Evolutionary conservation across 2,113 vertebrate species (phyloP).

Genomic region (Edolisoma coerulescens): DNA sequence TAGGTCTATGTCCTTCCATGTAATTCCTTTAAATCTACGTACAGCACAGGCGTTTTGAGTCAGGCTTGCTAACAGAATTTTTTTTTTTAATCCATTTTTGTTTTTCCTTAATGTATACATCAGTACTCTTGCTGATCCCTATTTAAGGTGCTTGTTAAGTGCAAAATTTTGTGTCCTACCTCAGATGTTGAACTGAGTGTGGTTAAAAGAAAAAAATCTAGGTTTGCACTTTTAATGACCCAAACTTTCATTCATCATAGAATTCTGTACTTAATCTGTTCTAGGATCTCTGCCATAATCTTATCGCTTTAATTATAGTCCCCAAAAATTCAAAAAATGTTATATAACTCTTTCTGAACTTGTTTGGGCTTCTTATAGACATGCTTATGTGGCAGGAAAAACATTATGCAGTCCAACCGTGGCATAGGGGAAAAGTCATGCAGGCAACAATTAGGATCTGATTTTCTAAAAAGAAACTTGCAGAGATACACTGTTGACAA

Average conservation of each 20-base stretch:
- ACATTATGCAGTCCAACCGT: constrained; percentile 36
- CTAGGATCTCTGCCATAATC: constrained; percentile 83
- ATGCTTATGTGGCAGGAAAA: constrained; percentile 67
- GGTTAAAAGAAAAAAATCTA: constrained; percentile 16
- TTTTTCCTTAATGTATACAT: neutral
- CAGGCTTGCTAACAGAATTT: neutral
- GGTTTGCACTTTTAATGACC: constrained; percentile 72
- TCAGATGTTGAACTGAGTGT: constrained; percentile 34
- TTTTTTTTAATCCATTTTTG: neutral
- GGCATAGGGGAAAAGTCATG: constrained; percentile 37
- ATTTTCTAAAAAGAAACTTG: neutral
- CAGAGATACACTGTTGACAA: neutral
- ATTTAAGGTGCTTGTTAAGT: constrained; percentile 18
- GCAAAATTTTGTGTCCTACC: neutral
- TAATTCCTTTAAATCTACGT: neutral
- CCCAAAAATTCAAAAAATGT: constrained; percentile 81
- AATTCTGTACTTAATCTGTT: constrained; percentile 78
- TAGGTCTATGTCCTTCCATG: neutral
- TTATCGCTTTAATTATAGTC: constrained; percentile 84
- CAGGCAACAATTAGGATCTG: neutral
- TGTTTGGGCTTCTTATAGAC: constrained; percentile 77
- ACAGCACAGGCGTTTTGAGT: neutral
- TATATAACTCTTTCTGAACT: constrained; percentile 81
- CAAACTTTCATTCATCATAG: constrained; percentile 71
- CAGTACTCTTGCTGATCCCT: neutral